phyloP scores from a whole-genome alignment of 1,140 invertebrate genomes.

The Hyles vespertilio region DNA sequence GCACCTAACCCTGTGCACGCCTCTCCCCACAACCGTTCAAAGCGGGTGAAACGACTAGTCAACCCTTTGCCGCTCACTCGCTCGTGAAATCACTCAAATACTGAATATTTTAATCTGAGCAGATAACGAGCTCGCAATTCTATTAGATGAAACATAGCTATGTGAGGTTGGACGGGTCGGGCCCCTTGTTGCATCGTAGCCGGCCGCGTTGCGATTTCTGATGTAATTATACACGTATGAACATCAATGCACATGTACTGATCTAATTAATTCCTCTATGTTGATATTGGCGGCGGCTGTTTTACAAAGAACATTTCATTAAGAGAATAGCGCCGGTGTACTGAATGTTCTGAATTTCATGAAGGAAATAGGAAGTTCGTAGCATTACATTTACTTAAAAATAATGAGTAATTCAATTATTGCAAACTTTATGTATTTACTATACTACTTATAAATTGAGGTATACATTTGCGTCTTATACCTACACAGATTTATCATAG shows the following conservation, averaged over 20 bases:
- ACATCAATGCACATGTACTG: not conserved
- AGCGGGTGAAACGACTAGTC: slow-evolving; percentile 70
- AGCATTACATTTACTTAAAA: no score
- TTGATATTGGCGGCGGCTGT: no score
- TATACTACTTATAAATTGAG: no score
- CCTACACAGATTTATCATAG: no score
- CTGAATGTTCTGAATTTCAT: no score
- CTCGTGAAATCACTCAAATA: slow-evolving; percentile 76
- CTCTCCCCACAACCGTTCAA: slow-evolving; percentile 69
- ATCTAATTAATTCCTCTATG: no score
- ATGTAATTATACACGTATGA: slow-evolving; percentile 1
- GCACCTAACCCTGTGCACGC: slow-evolving; percentile 40
- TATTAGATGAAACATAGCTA: slow-evolving; percentile 73
- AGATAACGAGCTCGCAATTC: slow-evolving; percentile 75
- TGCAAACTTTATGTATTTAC: no score
- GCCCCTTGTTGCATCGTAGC: slow-evolving; percentile 29
- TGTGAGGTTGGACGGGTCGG: slow-evolving; percentile 51
- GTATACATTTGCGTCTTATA: no score
- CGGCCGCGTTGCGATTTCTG: slow-evolving; percentile 16
- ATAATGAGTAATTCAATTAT: no score
- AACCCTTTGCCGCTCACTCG: slow-evolving; percentile 73
- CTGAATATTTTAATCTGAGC: slow-evolving; percentile 75
- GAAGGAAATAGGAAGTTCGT: no score
- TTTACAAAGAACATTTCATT: no score
- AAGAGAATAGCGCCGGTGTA: no score